Percentiles rank a stretch among this genome's conserved stretches.
Conservation (phyloP, 2,888 invertebrate genomes). For the Nebria brevicollis region DNA sequence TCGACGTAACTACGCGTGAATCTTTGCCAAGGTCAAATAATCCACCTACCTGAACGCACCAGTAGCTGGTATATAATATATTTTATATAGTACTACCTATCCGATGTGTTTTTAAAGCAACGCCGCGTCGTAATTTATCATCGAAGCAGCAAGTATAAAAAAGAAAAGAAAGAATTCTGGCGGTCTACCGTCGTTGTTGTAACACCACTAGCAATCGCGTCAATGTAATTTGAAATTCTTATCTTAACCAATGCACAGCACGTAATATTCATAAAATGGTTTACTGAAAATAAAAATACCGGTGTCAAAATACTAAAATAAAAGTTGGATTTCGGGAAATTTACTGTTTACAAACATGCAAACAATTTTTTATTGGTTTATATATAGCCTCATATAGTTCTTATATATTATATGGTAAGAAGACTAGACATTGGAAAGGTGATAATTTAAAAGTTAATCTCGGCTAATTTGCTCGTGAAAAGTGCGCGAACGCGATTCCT, state of each 20-base stretch:
- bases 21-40: background rate
- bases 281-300: conserved; percentile 35
- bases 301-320: conserved; percentile 35
- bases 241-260: conserved; percentile 36
- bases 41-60: background rate
- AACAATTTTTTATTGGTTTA: background rate
- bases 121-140: conserved; percentile 35
- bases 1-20: background rate
- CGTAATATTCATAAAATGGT: conserved; percentile 42
- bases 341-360: conserved; percentile 34
- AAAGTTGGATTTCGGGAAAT: conserved; percentile 39
- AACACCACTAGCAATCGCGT: conserved; percentile 29
- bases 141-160: conserved; percentile 15
- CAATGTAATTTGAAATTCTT: conserved; percentile 42
- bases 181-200: background rate
- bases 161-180: background rate
- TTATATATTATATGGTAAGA: too few relatives aligned
- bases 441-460: background rate
- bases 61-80: conserved; percentile 5
- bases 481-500: background rate
- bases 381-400: too few relatives aligned
- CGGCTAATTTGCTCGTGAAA: background rate
- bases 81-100: conserved; percentile 12
- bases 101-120: conserved; percentile 4
- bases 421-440: too few relatives aligned